Base-by-base conservation (phyloP, 2,113 vertebrate genomes). In the Mohoua ochrocephala region DNA sequence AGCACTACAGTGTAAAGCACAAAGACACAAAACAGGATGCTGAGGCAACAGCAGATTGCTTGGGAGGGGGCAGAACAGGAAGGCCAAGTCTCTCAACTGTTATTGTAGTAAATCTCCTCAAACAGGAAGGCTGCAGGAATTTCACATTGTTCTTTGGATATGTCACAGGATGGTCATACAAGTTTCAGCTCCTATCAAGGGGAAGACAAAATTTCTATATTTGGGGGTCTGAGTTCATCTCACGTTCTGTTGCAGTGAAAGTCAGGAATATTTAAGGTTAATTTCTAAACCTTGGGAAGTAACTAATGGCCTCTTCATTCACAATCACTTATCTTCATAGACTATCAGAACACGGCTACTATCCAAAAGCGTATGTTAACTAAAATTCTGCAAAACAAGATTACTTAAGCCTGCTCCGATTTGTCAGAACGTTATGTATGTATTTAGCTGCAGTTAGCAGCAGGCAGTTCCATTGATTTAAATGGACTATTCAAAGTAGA, bases 11-110 rank as follows among this genome's bases (percentile, higher is more conserved):
- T 3, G 44, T 70, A 47, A 63, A 87, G 30, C 77, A 80, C 47
- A 71, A 49, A 88, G 83, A 74, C 70, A 69, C 45, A 59, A 84
- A 94, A 95, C 93, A 96, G 95, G 95, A 96, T 92, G 85, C 85
- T 56, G 92, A 91, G 56, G 85, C 52, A 91, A 90, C 11, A 63
- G 44, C 8, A 6, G 31, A 31, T 20, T 0, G 1, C 19, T 63
- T 65, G 56, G 84, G 73, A 77, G 45, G 56, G 35, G 52, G 42
- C 73, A 87, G 52, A 59, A 80, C 54, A 84, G 95, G 95, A 96
- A 96, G 56, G 30, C 2, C 1, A 30, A 74, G 70, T 10, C 82
- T 49, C 75, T 50, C 84, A 63, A 28, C 75, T 60, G 63, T 67
- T 94, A 71, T 11, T 81, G 88, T 9, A 67, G 68, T 37, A 37